phyloP scores from a whole-genome alignment of 2,113 vertebrate genomes.

The Chaetodon auriga region DNA sequence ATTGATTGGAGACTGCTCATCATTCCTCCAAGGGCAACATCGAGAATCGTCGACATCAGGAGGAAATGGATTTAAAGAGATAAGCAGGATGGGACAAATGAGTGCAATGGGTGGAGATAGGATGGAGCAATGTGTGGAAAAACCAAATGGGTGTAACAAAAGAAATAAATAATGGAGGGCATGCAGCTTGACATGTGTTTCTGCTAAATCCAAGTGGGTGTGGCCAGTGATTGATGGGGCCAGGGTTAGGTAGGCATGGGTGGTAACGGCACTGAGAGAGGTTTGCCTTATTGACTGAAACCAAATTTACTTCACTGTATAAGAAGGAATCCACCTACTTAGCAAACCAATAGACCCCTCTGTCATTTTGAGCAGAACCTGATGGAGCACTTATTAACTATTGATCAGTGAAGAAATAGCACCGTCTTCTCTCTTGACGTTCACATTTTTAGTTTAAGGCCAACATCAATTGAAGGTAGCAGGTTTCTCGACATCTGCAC shows the following conservation, averaged over 20 bases:
- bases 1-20: constrained; percentile 72
- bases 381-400: constrained; percentile 51
- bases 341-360: constrained; percentile 22
- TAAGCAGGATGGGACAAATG: constrained; percentile 39
- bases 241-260: background rate
- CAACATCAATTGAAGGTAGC: background rate
- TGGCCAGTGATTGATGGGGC: constrained; percentile 37
- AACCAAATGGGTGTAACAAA: constrained; percentile 8
- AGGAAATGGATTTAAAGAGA: constrained; percentile 40
- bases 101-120: constrained; percentile 13
- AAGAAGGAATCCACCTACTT: constrained; percentile 27
- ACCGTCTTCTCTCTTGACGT: constrained; percentile 10
- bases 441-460: constrained; percentile 8
- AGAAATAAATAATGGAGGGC: background rate
- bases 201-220: constrained; percentile 21
- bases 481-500: background rate
- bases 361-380: constrained; percentile 28
- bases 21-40: constrained; percentile 59
- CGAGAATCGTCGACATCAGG: constrained; percentile 47
- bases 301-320: constrained; percentile 54
- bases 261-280: constrained; percentile 1
- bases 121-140: constrained; percentile 21
- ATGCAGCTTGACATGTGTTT: background rate
- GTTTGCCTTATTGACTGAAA: constrained; percentile 51
- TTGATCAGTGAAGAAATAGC: constrained; percentile 40